Percentiles rank a stretch among this genome's conserved stretches.
Conservation (phyloP, 2,888 invertebrate species). For the Seira ritae region DNA sequence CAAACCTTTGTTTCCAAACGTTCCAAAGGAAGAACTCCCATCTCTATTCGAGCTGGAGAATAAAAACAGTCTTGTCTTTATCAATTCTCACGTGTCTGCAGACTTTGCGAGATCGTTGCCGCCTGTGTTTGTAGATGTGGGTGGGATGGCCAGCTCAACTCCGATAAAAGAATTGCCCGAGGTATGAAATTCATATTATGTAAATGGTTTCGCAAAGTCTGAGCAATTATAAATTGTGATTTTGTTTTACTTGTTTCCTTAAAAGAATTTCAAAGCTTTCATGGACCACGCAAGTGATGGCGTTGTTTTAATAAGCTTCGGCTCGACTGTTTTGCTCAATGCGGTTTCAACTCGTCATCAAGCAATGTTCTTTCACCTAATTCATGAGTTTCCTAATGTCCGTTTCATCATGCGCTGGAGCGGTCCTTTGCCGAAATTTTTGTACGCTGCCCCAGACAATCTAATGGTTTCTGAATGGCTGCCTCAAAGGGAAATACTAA, state of each 20-base stretch:
- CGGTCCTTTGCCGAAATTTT: slow-evolving; percentile 65
- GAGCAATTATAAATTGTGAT: too few relatives aligned
- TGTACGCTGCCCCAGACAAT: slow-evolving; percentile 60
- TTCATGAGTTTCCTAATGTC: slow-evolving; percentile 64
- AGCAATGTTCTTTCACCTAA: slow-evolving; percentile 69
- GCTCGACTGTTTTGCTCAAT: slow-evolving; percentile 69
- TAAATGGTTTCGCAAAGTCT: slow-evolving; percentile 8
- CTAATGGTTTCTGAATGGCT: slow-evolving; percentile 70
- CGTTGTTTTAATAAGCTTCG: slow-evolving; percentile 71
- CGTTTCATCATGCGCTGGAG: slow-evolving; percentile 71
- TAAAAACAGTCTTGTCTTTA: slow-evolving; percentile 66
- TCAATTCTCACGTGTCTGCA: slow-evolving; percentile 67
- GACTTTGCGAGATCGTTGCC: slow-evolving; percentile 70
- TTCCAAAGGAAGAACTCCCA: slow-evolving; percentile 41
- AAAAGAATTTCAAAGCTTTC: slow-evolving; percentile 52
- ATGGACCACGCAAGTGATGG: slow-evolving; percentile 66
- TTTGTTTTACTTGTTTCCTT: neutral
- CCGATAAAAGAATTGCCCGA: slow-evolving; percentile 59
- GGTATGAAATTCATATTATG: slow-evolving; percentile 25
- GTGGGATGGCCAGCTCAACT: slow-evolving; percentile 69
- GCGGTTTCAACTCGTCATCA: slow-evolving; percentile 60
- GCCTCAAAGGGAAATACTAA: slow-evolving; percentile 70
- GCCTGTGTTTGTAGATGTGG: slow-evolving; percentile 65
- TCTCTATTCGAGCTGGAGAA: slow-evolving; percentile 52
- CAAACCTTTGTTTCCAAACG: slow-evolving; percentile 24